These are phyloP conservation scores for Choloepus hoffmanni DNA, from an alignment of 2,113 vertebrate species.

Conservation along the genomic window DNA sequence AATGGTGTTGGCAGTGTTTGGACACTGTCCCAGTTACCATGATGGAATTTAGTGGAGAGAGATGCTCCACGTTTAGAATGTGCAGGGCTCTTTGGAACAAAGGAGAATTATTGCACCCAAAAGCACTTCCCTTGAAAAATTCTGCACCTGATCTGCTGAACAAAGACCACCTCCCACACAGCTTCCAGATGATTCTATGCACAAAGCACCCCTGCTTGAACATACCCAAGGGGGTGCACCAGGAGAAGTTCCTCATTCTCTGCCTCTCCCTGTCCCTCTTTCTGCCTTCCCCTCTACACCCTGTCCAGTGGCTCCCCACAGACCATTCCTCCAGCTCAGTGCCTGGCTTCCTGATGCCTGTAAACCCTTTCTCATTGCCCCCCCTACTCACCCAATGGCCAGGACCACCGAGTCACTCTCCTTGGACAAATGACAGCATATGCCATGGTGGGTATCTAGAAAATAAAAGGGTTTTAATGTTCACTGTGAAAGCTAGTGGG, in stretches of 20 bases:
- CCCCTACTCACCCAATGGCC: conserved; percentile 89
- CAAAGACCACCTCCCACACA: background rate
- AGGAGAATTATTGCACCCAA: fast-evolving
- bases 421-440: conserved; percentile 89
- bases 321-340: background rate
- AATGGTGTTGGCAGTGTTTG: background rate
- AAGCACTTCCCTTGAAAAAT: fast-evolving
- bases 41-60: background rate
- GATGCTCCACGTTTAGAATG: fast-evolving
- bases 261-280: no score
- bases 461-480: conserved; percentile 59
- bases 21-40: background rate
- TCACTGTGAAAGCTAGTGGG: background rate
- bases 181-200: background rate
- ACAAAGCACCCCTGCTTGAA: fast-evolving
- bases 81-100: background rate
- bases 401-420: conserved; percentile 90
- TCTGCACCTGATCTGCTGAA: no score
- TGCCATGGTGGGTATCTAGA: conserved; percentile 87
- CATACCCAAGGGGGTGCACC: background rate
- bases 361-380: background rate
- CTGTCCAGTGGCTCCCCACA: background rate
- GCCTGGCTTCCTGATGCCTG: background rate
- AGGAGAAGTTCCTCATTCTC: background rate
- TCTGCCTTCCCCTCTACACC: background rate